These are phyloP conservation scores for Syrista parreyssii DNA, from an alignment of 2,888 invertebrate genomes.

Conservation along the genomic window DNA sequence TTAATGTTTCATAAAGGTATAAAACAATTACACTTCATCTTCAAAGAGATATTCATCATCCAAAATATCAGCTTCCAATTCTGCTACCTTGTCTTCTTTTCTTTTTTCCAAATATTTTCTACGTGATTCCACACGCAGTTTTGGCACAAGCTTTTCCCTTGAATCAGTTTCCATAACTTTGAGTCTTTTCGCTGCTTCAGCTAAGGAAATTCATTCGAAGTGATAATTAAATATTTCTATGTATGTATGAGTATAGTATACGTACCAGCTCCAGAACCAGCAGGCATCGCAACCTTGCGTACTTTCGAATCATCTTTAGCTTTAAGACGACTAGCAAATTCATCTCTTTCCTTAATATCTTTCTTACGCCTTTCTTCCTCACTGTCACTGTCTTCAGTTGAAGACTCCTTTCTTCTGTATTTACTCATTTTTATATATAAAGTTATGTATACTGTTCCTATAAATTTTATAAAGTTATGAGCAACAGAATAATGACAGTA, in stretches of 20 bases:
- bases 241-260: constrained; percentile 46
- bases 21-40: constrained; percentile 79
- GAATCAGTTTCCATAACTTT: constrained; percentile 86
- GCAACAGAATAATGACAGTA: background rate
- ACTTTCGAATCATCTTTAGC: constrained; percentile 90
- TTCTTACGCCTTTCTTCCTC: constrained; percentile 82
- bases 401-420: constrained; percentile 66
- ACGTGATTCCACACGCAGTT: constrained; percentile 89
- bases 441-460: background rate
- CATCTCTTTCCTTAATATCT: constrained; percentile 93
- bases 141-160: constrained; percentile 86
- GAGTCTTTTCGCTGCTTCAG: constrained; percentile 89
- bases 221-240: background rate
- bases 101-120: constrained; percentile 95
- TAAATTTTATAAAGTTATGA: background rate
- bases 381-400: constrained; percentile 75
- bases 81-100: constrained; percentile 95
- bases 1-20: constrained; percentile 1
- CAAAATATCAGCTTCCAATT: constrained; percentile 92
- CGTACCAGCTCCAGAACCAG: constrained; percentile 56
- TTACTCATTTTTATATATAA: constrained; percentile 51
- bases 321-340: constrained; percentile 89
- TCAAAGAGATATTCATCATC: constrained; percentile 97
- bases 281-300: constrained; percentile 74
- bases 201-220: constrained; percentile 25